Evolutionary conservation across 2,888 invertebrate genomes (phyloP), one percentile per base, ranked within the genome.

Genomic region (Desoria tigrina): DNA sequence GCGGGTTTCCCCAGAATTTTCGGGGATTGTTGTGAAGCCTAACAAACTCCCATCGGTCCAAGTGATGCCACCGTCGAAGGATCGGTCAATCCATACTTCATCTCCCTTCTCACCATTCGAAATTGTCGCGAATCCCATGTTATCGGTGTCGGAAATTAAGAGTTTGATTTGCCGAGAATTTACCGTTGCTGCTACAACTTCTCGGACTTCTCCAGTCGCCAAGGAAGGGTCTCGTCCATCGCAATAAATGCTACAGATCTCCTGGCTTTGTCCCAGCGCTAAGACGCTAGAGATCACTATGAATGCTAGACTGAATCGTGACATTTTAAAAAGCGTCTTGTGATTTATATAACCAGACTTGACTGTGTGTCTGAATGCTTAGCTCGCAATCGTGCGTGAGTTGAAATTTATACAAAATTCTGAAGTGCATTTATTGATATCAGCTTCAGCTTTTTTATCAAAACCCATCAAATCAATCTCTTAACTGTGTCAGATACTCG

Each of bases 81-180:
- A 66, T n/a, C 68, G 57, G 23, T 71, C 68, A 14, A 71, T 11
- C 71, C 71, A 71, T 11, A 68, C 11, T 56, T 68, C 61, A 28
- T 71, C 71, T 1, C 64, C 58, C 23, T 28, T 11, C 18, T 42
- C 18, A 2, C 71, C 71, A 45, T 68, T 71, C 18, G 23, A 27
- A 39, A 71, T 66, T 1, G 11, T 27, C 2, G 58, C 68, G 39
- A 50, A 68, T 9, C 45, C 71, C 68, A 68, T 71, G 49, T 68
- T 68, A 21, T 68, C 66, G 1, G 6, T 23, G 53, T 71, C 66
- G 0, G 71, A 71, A 26, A 71, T 55, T 9, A 51, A 11, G 1
- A 71, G 59, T 6, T 21, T 18, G 11, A 71, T 61, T 24, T 42
- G 24, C 24, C 71, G 42, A 9, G 21, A 37, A 49, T 51, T 64